phyloP scores from a whole-genome alignment of 2,797 vertebrate genomes.

The Notamacropus eugenii region DNA sequence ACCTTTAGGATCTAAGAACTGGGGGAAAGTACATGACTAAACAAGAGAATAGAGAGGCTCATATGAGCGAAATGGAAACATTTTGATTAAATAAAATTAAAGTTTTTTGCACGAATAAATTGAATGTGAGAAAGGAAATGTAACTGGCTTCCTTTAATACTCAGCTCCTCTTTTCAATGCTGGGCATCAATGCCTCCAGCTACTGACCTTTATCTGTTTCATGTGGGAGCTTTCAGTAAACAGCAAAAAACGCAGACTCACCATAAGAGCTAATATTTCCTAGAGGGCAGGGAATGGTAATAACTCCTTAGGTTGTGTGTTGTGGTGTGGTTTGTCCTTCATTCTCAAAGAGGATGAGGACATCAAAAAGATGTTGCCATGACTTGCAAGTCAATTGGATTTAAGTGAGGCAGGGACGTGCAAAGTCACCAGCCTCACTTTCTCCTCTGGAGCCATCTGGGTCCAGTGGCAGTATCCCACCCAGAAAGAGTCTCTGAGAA shows the following conservation, averaged over 20 bases:
- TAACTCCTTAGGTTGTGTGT: neutral
- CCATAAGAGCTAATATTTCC: neutral
- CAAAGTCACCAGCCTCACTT: no score
- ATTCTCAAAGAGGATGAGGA: no score
- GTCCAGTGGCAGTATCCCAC: neutral
- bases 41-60: neutral
- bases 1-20: neutral
- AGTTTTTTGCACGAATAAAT: neutral
- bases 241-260: neutral
- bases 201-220: neutral
- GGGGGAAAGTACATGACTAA: neutral
- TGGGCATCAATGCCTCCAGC: neutral
- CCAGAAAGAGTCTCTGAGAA: neutral
- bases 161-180: neutral
- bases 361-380: no score
- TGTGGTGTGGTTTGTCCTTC: no score
- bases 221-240: neutral
- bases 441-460: no score
- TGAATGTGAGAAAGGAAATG: neutral
- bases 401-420: no score
- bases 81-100: neutral
- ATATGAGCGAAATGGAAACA: neutral
- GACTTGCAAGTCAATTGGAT: no score
- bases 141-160: neutral
- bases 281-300: neutral